Evolutionary conservation across 35 echinoderm and acorn worm species (phyloP).

Genomic region (Hemicentrotus pulcherrimus): DNA sequence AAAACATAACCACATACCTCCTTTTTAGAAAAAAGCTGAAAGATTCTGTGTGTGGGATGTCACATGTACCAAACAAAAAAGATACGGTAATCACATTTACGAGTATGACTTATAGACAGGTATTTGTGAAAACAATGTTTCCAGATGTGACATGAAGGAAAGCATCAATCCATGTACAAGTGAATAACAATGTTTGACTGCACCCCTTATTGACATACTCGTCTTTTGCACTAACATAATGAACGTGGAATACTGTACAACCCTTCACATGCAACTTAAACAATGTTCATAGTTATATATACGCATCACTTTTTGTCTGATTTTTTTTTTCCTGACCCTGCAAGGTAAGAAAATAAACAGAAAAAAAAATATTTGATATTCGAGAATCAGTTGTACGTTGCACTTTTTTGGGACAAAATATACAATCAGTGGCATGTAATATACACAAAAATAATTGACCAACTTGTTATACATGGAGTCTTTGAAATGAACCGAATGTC

Average conservation of each 20-base stretch:
- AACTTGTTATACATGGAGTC: not conserved
- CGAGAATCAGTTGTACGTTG: not conserved
- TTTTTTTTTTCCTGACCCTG: slow-evolving; percentile 18
- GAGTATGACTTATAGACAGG: not conserved
- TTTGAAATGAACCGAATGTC: too few relatives aligned
- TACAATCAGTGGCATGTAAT: not conserved
- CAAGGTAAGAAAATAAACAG: slow-evolving; percentile 2
- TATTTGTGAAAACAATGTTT: not conserved
- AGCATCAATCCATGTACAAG: not conserved
- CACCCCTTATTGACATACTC: not conserved
- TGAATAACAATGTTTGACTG: not conserved
- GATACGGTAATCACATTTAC: not conserved
- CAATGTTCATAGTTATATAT: not conserved
- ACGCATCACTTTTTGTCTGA: not conserved
- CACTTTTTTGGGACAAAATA: not conserved
- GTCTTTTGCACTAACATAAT: not conserved
- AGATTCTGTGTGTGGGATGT: not conserved
- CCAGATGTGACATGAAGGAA: not conserved
- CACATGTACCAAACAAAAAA: not conserved
- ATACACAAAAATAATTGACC: not conserved
- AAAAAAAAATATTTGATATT: not conserved
- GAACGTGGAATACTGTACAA: not conserved
- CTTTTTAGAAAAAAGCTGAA: not conserved
- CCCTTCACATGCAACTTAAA: not conserved
- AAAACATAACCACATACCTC: not conserved